A percentile compares a stretch with the other conserved stretches of the same genome.
phyloP scores from a whole-genome alignment of 2,797 vertebrate species.

The Pogonophryne albipinna region DNA sequence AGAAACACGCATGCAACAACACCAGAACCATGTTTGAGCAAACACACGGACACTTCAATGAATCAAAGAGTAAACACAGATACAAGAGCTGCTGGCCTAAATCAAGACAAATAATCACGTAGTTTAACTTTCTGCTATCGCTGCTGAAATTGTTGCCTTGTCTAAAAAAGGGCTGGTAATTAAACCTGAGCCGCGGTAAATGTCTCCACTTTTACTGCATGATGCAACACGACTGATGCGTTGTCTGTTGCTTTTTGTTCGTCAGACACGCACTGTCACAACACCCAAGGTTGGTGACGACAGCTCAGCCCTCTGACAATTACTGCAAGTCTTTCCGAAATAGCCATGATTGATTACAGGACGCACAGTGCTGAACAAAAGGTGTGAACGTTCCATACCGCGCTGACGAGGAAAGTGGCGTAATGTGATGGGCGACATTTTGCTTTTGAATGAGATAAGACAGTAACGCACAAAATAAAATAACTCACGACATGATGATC shows the following conservation, averaged over 20 bases:
- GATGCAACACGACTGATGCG: constrained; percentile 71
- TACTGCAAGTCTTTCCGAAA: constrained; percentile 48
- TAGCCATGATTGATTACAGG: constrained; percentile 79
- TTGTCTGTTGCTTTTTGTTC: constrained; percentile 71
- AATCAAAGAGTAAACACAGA: constrained; percentile 59
- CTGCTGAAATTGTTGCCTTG: constrained; percentile 18
- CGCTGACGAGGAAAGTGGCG: constrained; percentile 41
- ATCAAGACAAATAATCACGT: constrained; percentile 38
- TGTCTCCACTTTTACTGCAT: constrained; percentile 57
- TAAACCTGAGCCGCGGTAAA: constrained; percentile 44
- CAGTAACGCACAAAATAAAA: constrained; percentile 8
- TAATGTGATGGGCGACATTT: constrained; percentile 47
- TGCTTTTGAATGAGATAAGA: constrained; percentile 17
- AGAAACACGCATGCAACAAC: constrained; percentile 49
- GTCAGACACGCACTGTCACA: constrained; percentile 76
- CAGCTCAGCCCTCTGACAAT: constrained; percentile 69
- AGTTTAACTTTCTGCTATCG: constrained; percentile 19
- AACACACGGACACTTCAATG: constrained; percentile 53
- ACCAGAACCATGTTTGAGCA: constrained; percentile 48
- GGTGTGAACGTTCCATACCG: constrained; percentile 60
- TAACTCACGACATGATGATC: too few species aligned
- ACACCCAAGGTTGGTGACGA: constrained; percentile 69
- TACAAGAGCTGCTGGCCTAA: constrained; percentile 35
- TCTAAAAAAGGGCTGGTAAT: constrained; percentile 41
- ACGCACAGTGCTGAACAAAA: constrained; percentile 59